Evolutionary conservation across 1,140 invertebrate genomes (phyloP), one percentile per base, ranked within the genome.

Genomic region (Caenorhabditis briggsae): DNA sequence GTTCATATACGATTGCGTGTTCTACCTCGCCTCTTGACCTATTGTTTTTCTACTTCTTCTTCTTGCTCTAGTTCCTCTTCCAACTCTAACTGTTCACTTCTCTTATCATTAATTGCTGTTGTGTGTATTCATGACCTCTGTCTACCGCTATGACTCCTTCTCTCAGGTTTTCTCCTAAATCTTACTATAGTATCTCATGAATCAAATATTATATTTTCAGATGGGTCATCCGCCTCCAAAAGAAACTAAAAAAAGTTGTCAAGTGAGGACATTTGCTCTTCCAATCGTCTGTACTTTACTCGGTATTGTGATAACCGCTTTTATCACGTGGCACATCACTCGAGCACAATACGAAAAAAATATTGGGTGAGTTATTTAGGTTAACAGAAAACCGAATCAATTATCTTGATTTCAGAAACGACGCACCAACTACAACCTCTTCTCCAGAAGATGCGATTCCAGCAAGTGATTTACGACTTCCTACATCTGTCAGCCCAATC

Each of bases 291-390:
- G 70, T 23, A 78, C 70, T 78, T 50, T 78, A 46, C 70, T 78
- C 70, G 70, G 70, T 20, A 50, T 78, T 78, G 43, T 78, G 70
- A 78, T 78, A 78, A 78, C 70, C 11, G 70, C 70, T 9, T 78
- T 78, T n/a, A 50, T 78, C 70, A 78, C 70, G 41, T 78, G 70
- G 70, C 70, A 78, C 33, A 50, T 78, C 14, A n/a, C 70, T 12
- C 43, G 33, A 50, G 25, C 46, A 50, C 43, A 78, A 0, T 50
- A 50, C 23, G 9, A 5, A 6, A 53, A 9, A n/a, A 5, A 23
- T 8, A 41, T 46, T 46, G n/a, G 5, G 64, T 70, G 8, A 43
- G 64, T 70, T 70, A 46, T 8, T 46, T 33, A 16, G 33, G 46
- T n/a, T 58, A 14, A 58, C 7, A n/a, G 5, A 58, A 65, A 33